phyloP scores from a whole-genome alignment of 1,140 invertebrate genomes.

The Physella acuta region DNA sequence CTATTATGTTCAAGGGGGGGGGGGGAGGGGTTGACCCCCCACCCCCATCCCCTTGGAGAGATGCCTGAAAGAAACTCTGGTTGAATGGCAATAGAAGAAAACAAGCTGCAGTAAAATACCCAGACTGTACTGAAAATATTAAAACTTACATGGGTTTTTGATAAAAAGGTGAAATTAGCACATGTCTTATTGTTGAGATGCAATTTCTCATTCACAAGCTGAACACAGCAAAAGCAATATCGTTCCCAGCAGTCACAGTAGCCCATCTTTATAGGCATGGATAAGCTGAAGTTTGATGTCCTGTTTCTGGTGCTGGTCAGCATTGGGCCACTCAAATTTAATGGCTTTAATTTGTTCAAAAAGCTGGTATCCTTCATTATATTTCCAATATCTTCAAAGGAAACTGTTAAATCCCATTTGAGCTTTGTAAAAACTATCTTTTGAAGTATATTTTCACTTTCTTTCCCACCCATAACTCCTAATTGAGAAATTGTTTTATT shows the following conservation, averaged over 20 bases:
- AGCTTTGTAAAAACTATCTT: constrained; percentile 35
- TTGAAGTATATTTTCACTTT: constrained; percentile 24
- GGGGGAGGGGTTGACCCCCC: no score
- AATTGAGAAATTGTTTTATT: constrained; percentile 54
- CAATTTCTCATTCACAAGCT: constrained; percentile 39
- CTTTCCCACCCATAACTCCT: constrained; percentile 40
- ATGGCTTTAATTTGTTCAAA: constrained; percentile 43
- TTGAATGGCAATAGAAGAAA: no score
- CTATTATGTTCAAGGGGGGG: no score
- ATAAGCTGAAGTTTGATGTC: constrained; percentile 32
- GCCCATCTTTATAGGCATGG: constrained; percentile 37
- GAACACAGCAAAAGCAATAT: constrained; percentile 49
- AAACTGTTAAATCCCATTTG: constrained; percentile 46
- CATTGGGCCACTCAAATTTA: constrained; percentile 30
- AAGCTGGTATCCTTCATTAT: constrained; percentile 52
- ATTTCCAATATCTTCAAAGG: constrained; percentile 48
- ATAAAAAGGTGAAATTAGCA: constrained; percentile 48
- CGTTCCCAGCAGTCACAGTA: constrained; percentile 50
- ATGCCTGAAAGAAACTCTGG: no score
- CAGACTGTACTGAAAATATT: neutral
- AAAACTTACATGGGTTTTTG: constrained; percentile 50
- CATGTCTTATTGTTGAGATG: constrained; percentile 47
- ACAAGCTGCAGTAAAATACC: no score
- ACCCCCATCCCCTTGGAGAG: no score
- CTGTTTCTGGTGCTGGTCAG: constrained; percentile 29